Evolutionary conservation across 2,113 vertebrate genomes (phyloP).

Genomic region (Nothoprocta pentlandii): DNA sequence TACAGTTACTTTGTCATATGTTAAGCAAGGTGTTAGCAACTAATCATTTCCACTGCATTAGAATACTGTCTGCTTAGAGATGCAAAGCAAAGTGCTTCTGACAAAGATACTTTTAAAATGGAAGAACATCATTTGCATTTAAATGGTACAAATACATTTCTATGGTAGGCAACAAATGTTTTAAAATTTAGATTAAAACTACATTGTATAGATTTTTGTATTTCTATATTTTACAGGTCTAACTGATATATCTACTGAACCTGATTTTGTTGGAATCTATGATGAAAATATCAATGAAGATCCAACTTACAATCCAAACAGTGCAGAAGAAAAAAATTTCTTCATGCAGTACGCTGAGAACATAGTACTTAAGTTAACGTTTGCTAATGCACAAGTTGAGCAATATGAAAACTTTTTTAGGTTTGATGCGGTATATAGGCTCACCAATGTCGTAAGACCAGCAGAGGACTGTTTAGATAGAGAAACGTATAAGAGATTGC

Average conservation of each 20-base stretch:
- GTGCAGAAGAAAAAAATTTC: constrained; percentile 65
- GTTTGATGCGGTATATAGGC: constrained; percentile 68
- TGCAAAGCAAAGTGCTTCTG: background rate
- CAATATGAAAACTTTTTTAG: constrained; percentile 78
- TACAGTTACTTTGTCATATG: background rate
- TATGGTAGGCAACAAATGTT: background rate
- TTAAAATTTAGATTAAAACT: background rate
- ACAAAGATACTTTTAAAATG: background rate
- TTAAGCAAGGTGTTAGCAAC: background rate
- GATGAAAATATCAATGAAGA: constrained; percentile 68
- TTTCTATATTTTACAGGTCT: constrained; percentile 64
- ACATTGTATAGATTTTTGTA: background rate
- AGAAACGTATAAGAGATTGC: constrained; percentile 73
- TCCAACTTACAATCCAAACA: constrained; percentile 78
- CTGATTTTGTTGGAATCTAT: constrained; percentile 77
- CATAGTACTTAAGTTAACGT: constrained; percentile 74
- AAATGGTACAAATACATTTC: background rate
- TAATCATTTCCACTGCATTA: background rate
- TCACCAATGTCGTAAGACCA: constrained; percentile 68
- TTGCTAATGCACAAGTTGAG: constrained; percentile 66
- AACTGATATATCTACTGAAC: constrained; percentile 74
- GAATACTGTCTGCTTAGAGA: background rate
- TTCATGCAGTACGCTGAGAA: constrained; percentile 77
- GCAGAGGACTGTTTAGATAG: constrained; percentile 74
- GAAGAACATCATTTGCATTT: background rate